phyloP scores from a whole-genome alignment of 2,888 invertebrate species.

The Melieria picta region DNA sequence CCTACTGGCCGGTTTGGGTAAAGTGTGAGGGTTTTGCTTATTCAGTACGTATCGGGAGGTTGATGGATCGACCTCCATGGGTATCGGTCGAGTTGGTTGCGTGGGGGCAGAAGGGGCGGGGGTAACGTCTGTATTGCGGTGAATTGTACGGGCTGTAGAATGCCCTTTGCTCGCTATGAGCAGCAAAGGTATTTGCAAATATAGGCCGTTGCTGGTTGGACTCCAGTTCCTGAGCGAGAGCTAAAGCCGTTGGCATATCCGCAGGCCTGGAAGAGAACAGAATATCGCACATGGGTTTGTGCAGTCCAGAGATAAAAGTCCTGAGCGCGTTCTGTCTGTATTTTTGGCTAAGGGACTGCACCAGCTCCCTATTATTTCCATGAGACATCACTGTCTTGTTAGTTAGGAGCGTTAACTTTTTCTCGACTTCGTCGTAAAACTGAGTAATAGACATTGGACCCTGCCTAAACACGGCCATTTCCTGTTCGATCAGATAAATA shows the following conservation, averaged over 20 bases:
- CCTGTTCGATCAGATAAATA: not conserved
- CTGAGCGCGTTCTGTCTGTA: conserved; percentile 25
- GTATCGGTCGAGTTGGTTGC: conserved; percentile 5
- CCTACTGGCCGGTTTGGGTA: too few species aligned
- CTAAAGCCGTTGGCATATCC: conserved; percentile 15
- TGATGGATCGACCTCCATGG: conserved; percentile 13
- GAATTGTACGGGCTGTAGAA: conserved; percentile 7
- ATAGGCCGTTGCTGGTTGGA: not conserved
- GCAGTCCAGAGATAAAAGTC: conserved; percentile 26
- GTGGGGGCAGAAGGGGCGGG: not conserved
- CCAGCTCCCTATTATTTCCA: not conserved
- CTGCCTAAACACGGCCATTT: conserved; percentile 11
- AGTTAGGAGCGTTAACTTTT: conserved; percentile 12
- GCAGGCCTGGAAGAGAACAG: conserved; percentile 14
- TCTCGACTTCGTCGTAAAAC: conserved; percentile 23
- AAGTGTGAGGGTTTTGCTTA: too few species aligned
- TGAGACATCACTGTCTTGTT: conserved; percentile 28
- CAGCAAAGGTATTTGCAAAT: not conserved
- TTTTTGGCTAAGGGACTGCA: conserved; percentile 23
- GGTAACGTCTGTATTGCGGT: conserved; percentile 20
- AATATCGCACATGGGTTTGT: conserved; percentile 16
- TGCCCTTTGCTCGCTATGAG: too few species aligned
- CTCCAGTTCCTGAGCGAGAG: conserved; percentile 15
- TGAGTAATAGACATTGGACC: conserved; percentile 8
- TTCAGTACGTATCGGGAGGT: too few species aligned